These are phyloP conservation scores for Kryptolebias ocellatus DNA, from an alignment of 2,797 vertebrate genomes.

Conservation along the genomic window DNA sequence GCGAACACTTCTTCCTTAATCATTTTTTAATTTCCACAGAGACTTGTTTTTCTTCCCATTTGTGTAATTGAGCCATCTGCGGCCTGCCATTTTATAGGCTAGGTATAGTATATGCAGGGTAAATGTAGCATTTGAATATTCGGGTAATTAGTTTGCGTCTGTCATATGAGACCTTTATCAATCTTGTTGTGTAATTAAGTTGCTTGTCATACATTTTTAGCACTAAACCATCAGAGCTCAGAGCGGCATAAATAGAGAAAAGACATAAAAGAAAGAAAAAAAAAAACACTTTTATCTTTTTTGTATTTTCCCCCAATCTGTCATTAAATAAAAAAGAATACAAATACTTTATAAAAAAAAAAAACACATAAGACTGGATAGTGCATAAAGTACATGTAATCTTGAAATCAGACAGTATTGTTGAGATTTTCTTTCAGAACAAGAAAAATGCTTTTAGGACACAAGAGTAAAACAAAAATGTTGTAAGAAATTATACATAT, in stretches of 20 bases:
- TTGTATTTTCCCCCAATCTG: conserved; percentile 6
- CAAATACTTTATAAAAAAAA: not conserved
- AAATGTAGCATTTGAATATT: conserved; percentile 52
- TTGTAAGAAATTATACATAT: not conserved
- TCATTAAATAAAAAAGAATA: not conserved
- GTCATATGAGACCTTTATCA: conserved; percentile 54
- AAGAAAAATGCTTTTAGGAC: not conserved
- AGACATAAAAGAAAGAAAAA: conserved; percentile 8
- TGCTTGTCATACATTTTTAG: conserved; percentile 48
- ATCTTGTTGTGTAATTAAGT: conserved; percentile 54
- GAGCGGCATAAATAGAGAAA: not conserved
- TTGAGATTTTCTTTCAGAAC: not conserved
- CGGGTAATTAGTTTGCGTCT: conserved; percentile 56
- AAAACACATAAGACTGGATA: not conserved
- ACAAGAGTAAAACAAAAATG: not conserved
- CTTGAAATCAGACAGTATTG: not conserved
- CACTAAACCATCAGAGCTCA: conserved; percentile 19
- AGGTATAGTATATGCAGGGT: conserved; percentile 26
- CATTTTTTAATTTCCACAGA: conserved; percentile 44
- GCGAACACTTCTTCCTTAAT: conserved; percentile 13
- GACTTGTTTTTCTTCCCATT: conserved; percentile 53
- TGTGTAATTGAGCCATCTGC: conserved; percentile 49
- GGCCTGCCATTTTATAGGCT: conserved; percentile 45
- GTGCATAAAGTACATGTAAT: not conserved
- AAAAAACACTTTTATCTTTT: conserved; percentile 2